Conservation (phyloP, 1,140 invertebrate species). For the Drosophila melanogaster region DNA sequence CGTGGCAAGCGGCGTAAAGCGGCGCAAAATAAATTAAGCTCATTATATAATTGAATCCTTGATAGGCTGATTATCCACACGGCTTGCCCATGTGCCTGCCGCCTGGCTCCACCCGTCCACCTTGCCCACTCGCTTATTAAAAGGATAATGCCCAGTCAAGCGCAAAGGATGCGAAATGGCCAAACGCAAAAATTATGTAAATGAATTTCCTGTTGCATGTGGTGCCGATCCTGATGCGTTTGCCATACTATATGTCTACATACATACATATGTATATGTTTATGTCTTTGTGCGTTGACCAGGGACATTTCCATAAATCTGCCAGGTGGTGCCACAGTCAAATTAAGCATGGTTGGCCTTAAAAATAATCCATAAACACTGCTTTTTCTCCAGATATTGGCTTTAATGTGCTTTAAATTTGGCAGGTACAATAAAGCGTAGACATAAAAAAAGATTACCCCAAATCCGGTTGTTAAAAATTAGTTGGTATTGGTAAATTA, state of each 20-base stretch:
- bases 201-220: conserved; percentile 78
- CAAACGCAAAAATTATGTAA: conserved; percentile 80
- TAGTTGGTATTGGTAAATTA: not conserved
- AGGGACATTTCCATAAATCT: conserved; percentile 63
- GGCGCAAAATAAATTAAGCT: conserved; percentile 74
- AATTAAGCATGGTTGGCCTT: conserved; percentile 35
- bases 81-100: conserved; percentile 53
- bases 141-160: conserved; percentile 78
- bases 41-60: conserved; percentile 62
- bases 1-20: conserved; percentile 42
- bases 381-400: not conserved
- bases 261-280: no score
- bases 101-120: not conserved
- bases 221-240: conserved; percentile 4
- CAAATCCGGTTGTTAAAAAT: not conserved
- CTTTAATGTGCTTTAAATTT: conserved; percentile 4
- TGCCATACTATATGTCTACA: no score
- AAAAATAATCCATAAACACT: conserved; percentile 18
- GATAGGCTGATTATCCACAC: conserved; percentile 80
- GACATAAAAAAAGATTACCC: not conserved
- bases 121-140: conserved; percentile 60
- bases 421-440: not conserved
- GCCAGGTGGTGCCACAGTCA: conserved; percentile 51
- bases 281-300: not conserved
- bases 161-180: conserved; percentile 76